These are phyloP conservation scores for Mamestra brassicae DNA, from an alignment of 2,888 invertebrate genomes.

Conservation along the genomic window DNA sequence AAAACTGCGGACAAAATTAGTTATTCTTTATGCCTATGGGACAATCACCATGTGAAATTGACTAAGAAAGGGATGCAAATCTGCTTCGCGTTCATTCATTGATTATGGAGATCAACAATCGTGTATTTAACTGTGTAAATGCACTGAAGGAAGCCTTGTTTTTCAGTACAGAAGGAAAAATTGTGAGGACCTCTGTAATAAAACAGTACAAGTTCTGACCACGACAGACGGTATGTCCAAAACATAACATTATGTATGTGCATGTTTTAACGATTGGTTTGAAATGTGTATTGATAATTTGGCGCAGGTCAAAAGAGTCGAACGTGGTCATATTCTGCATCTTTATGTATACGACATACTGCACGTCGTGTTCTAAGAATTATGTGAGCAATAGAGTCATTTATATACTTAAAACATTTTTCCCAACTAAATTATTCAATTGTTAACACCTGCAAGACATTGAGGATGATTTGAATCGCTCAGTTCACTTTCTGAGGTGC, in stretches of 20 bases:
- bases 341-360: slow-evolving; percentile 17
- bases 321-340: slow-evolving; percentile 42
- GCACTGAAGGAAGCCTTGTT: not conserved
- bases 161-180: not conserved
- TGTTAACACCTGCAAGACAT: slow-evolving; percentile 32
- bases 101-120: no score
- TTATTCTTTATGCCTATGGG: no score
- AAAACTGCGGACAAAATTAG: no score
- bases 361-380: slow-evolving; percentile 54
- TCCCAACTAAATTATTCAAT: slow-evolving; percentile 24
- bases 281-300: slow-evolving; percentile 38
- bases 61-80: no score
- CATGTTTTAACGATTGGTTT: slow-evolving; percentile 41
- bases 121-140: no score
- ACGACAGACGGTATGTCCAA: not conserved
- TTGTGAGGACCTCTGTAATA: not conserved
- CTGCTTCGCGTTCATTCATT: no score
- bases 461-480: slow-evolving; percentile 5
- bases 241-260: slow-evolving; percentile 37
- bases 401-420: slow-evolving; percentile 44
- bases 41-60: no score
- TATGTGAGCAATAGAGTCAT: slow-evolving; percentile 38
- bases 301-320: slow-evolving; percentile 50
- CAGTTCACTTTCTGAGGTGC: not conserved
- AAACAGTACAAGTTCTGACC: not conserved